Conservation (phyloP, 2,113 vertebrate genomes). For the Lepus timidus region DNA sequence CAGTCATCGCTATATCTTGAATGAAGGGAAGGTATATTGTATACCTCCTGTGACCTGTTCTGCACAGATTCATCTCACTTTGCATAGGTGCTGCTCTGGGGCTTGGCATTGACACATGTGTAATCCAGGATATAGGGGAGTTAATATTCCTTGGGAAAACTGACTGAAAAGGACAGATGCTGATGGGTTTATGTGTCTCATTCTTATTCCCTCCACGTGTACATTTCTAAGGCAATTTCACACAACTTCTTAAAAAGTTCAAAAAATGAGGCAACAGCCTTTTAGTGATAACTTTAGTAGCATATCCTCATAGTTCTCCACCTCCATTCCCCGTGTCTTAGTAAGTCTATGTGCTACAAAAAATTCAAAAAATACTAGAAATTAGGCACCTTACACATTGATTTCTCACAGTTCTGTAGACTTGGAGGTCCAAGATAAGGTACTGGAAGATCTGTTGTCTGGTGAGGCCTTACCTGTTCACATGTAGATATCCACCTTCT, state of each 20-base stretch:
- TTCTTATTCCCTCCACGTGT: not conserved
- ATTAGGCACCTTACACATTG: not conserved
- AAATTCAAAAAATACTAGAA: not conserved
- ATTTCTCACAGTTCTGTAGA: not conserved
- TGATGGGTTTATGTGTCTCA: not conserved
- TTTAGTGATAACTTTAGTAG: not conserved
- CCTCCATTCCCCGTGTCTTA: not conserved
- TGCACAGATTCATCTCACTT: accelerated
- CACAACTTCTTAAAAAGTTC: not conserved
- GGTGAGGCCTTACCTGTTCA: not conserved
- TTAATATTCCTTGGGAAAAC: not conserved
- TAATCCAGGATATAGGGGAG: not conserved
- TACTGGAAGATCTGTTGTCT: not conserved
- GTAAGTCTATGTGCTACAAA: not conserved
- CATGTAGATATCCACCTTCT: not conserved
- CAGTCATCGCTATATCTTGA: not conserved
- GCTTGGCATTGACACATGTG: not conserved
- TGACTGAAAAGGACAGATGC: not conserved
- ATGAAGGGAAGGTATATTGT: not conserved
- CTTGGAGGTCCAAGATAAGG: not conserved
- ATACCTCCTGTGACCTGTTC: not conserved
- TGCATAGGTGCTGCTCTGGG: not conserved
- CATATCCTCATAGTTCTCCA: not conserved
- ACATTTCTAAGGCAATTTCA: not conserved
- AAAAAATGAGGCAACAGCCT: not conserved